Evolutionary conservation across 2,113 vertebrate genomes (phyloP).

Genomic region (Coreoperca whiteheadi): DNA sequence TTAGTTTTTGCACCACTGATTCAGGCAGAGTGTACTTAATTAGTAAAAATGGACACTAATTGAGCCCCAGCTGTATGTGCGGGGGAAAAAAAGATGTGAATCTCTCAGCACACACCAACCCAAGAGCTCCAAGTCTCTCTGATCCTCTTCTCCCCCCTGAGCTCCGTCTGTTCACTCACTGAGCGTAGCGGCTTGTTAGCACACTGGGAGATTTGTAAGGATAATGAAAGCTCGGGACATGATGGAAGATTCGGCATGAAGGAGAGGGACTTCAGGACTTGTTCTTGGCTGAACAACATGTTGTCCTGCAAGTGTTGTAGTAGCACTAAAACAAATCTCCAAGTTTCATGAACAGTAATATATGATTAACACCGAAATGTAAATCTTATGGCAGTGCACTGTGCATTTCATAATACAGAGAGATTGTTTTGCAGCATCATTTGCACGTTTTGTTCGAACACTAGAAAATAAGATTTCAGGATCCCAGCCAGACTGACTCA

Average conservation of each 20-base stretch:
- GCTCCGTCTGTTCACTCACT: constrained; percentile 77
- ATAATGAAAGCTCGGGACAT: constrained; percentile 75
- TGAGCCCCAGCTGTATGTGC: constrained; percentile 81
- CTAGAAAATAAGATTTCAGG: constrained; percentile 54
- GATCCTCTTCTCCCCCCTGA: constrained; percentile 74
- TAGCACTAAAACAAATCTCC: neutral
- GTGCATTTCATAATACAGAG: neutral
- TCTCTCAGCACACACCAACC: constrained; percentile 75
- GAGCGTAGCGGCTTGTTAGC: constrained; percentile 80
- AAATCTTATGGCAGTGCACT: neutral
- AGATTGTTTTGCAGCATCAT: constrained; percentile 23
- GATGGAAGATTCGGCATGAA: constrained; percentile 47
- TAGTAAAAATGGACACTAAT: constrained; percentile 83
- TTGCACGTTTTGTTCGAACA: constrained; percentile 16
- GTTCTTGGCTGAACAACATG: constrained; percentile 45
- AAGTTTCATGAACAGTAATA: neutral
- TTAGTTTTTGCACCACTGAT: constrained; percentile 79
- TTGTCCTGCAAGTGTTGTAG: constrained; percentile 6
- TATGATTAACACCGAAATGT: constrained; percentile 27
- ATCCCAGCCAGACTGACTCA: constrained; percentile 51
- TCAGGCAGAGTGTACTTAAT: constrained; percentile 78
- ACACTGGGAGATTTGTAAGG: constrained; percentile 77
- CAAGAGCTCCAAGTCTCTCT: constrained; percentile 76
- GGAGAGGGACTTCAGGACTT: constrained; percentile 44
- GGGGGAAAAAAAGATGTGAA: constrained; percentile 53